Evolutionary conservation across 2,797 vertebrate genomes (phyloP).

Genomic region (Iguana delicatissima): DNA sequence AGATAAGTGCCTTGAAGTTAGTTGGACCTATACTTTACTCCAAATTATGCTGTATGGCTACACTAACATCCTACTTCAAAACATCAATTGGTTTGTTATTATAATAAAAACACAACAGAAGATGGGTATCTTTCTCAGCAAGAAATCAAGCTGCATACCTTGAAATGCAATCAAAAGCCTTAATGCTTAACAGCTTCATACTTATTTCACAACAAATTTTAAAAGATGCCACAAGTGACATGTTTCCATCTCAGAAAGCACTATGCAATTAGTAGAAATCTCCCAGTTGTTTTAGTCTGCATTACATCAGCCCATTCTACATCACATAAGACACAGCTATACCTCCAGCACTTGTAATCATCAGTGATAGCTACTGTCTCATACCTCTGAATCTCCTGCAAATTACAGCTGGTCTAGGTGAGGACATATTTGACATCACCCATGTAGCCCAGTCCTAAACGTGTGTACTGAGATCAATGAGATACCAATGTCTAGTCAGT

Average conservation of each 20-base stretch:
- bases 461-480: neutral
- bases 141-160: neutral
- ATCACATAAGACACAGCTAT: neutral
- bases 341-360: neutral
- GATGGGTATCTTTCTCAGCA: neutral
- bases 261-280: neutral
- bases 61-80: neutral
- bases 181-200: neutral
- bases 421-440: neutral
- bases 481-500: neutral
- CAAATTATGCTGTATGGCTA: neutral
- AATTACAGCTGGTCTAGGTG: neutral
- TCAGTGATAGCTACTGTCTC: neutral
- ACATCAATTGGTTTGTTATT: neutral
- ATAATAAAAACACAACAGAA: neutral
- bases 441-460: neutral
- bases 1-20: neutral
- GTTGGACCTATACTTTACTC: neutral
- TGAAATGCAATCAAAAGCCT: neutral
- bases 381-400: neutral
- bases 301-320: neutral
- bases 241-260: neutral
- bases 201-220: neutral
- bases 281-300: neutral
- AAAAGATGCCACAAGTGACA: neutral